phyloP scores from a whole-genome alignment of 2,113 vertebrate species.

The Phycodurus eques region DNA sequence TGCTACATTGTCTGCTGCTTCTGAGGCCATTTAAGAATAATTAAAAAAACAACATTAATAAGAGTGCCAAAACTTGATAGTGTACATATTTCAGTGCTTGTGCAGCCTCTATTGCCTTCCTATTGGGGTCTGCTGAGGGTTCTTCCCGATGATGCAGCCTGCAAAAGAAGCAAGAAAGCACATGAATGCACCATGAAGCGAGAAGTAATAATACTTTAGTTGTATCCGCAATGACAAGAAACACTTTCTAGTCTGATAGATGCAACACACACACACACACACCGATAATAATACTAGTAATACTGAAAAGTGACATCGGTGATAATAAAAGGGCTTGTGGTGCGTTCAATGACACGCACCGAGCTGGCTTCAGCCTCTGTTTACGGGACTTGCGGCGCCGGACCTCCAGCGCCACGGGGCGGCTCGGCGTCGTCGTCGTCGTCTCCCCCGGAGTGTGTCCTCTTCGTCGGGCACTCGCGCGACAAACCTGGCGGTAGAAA shows the following conservation, averaged over 20 bases:
- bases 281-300: too few relatives aligned
- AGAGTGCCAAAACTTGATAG: constrained; percentile 92
- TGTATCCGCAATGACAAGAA: too few relatives aligned
- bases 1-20: constrained; percentile 97
- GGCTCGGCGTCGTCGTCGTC: constrained; percentile 45
- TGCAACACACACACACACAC: too few relatives aligned
- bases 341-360: background rate
- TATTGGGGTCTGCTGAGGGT: constrained; percentile 63
- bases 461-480: constrained; percentile 76
- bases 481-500: constrained; percentile 36
- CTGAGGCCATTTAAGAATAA: constrained; percentile 80
- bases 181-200: background rate
- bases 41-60: constrained; percentile 48
- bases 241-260: background rate
- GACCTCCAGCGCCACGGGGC: constrained; percentile 62
- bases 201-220: background rate
- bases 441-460: constrained; percentile 75
- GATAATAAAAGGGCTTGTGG: background rate
- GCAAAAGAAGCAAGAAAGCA: background rate
- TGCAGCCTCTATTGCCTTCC: constrained; percentile 73
- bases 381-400: constrained; percentile 68
- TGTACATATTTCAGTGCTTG: constrained; percentile 91
- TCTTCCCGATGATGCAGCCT: constrained; percentile 38
- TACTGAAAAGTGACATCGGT: background rate
- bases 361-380: background rate